phyloP scores from a whole-genome alignment of 2,113 vertebrate genomes.

The Dryoscopus gambensis region DNA sequence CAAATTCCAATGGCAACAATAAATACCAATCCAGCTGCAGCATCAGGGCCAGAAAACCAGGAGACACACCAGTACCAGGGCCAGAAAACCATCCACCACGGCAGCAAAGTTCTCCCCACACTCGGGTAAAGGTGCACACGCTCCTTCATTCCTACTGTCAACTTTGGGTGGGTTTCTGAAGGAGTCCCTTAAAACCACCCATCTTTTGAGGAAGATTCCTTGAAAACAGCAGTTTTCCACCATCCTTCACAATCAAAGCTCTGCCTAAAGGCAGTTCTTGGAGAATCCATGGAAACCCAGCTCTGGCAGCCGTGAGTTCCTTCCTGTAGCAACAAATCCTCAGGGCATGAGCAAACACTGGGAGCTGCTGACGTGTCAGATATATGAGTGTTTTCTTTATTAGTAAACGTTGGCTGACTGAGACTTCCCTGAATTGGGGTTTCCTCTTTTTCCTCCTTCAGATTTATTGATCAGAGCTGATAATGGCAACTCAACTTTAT shows the following conservation, averaged over 20 bases:
- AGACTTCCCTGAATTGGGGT: slow-evolving; percentile 61
- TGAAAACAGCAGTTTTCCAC: not conserved
- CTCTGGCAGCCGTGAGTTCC: slow-evolving; percentile 53
- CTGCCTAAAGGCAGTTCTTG: not conserved
- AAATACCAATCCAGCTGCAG: not conserved
- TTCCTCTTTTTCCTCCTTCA: slow-evolving; percentile 50
- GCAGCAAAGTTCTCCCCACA: not conserved
- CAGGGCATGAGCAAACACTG: slow-evolving; percentile 74
- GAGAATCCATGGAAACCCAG: slow-evolving; percentile 19
- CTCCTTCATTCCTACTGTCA: not conserved
- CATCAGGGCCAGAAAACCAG: not conserved
- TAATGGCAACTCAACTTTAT: slow-evolving; percentile 4
- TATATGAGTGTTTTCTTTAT: slow-evolving; percentile 78
- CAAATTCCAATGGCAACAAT: not conserved
- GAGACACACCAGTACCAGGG: not conserved
- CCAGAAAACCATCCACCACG: not conserved
- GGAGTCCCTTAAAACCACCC: not conserved
- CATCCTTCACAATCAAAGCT: not conserved
- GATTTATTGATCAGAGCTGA: slow-evolving; percentile 49
- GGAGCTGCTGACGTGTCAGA: slow-evolving; percentile 76
- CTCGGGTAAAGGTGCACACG: rapidly evolving
- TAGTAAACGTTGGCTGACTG: slow-evolving; percentile 69
- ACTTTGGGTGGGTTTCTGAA: not conserved
- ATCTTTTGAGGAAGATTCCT: not conserved
- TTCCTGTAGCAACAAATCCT: slow-evolving; percentile 44